phyloP scores from a whole-genome alignment of 2,797 vertebrate species.

The Aratinga solstitialis region DNA sequence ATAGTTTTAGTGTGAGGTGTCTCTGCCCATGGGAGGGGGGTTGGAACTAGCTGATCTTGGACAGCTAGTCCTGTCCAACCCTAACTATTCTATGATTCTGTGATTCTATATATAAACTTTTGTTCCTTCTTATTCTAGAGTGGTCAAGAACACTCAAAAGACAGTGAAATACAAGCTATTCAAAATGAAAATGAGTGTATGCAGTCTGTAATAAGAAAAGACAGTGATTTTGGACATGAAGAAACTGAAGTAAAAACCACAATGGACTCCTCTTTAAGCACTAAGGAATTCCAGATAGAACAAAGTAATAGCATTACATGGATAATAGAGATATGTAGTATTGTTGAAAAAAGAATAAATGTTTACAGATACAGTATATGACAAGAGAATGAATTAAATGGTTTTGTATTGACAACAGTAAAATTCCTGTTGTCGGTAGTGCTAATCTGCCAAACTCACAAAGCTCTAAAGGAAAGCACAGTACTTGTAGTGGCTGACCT shows the following conservation, averaged over 20 bases:
- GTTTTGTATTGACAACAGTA: not conserved
- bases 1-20: not conserved
- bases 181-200: not conserved
- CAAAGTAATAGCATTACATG: constrained; percentile 27
- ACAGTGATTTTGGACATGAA: constrained; percentile 1
- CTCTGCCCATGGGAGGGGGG: not conserved
- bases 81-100: not conserved
- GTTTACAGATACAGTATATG: not conserved
- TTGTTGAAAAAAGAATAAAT: constrained; percentile 37
- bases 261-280: constrained; percentile 1
- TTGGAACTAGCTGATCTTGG: not conserved
- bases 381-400: not conserved
- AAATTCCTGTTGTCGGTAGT: not conserved
- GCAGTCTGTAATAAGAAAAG: constrained; percentile 20
- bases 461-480: not conserved
- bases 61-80: not conserved
- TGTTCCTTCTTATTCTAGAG: constrained; percentile 58
- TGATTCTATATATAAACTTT: not conserved
- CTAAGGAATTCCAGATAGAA: constrained; percentile 1
- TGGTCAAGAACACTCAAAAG: constrained; percentile 38
- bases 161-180: constrained; percentile 16
- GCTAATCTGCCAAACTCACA: not conserved
- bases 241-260: constrained; percentile 43
- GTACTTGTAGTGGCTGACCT: not conserved
- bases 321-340: constrained; percentile 13